Percentiles rank a stretch among this genome's conserved stretches.
These are phyloP conservation scores for Lophura swinhoii DNA, from an alignment of 2,797 vertebrate genomes.

Conservation along the genomic window DNA sequence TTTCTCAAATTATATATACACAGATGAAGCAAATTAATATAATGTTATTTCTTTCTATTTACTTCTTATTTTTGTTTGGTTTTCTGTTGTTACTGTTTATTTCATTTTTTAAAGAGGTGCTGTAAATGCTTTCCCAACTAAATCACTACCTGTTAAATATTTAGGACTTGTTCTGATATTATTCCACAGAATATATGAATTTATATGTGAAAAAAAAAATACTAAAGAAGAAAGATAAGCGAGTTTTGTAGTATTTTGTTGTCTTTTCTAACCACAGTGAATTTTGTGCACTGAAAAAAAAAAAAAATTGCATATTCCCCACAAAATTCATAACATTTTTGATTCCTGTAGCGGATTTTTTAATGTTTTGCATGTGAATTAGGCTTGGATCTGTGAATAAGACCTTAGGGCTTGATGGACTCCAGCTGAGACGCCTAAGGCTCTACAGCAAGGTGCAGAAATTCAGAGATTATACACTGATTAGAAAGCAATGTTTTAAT, in stretches of 20 bases:
- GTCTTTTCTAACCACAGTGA: background rate
- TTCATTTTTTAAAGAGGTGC: background rate
- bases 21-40: background rate
- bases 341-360: background rate
- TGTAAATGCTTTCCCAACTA: background rate
- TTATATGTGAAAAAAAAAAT: background rate
- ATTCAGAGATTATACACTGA: background rate
- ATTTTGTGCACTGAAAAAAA: background rate
- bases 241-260: background rate
- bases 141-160: background rate
- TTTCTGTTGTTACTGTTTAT: background rate
- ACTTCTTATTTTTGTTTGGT: background rate
- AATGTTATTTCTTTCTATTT: background rate
- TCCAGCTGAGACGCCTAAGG: constrained; percentile 17
- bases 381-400: background rate
- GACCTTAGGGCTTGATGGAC: background rate
- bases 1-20: no score
- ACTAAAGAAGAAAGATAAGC: background rate
- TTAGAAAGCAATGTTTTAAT: constrained; percentile 1
- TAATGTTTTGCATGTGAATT: background rate
- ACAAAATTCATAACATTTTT: background rate
- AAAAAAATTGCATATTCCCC: background rate
- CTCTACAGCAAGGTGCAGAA: background rate
- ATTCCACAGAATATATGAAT: background rate
- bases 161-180: background rate